Conservation (phyloP, 2,113 vertebrate genomes). For the Bufo bufo region DNA sequence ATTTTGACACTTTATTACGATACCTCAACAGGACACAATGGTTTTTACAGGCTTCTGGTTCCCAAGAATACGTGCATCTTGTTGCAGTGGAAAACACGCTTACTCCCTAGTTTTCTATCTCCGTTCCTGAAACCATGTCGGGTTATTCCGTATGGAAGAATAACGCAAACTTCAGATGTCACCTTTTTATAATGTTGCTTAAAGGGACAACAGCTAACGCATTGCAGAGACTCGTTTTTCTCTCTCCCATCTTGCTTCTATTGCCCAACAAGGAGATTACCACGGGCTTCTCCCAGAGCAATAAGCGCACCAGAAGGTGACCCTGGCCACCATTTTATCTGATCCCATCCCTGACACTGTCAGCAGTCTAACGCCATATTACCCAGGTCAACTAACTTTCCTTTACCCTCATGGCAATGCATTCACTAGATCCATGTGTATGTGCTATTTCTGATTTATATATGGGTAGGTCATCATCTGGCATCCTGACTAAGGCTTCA, state of each 20-base stretch:
- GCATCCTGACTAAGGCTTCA: no score
- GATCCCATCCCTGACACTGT: background rate
- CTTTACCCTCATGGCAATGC: background rate
- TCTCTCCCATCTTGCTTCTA: background rate
- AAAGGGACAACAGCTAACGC: background rate
- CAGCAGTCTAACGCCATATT: background rate
- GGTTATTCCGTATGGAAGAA: background rate
- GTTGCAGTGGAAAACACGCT: background rate
- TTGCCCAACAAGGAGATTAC: background rate
- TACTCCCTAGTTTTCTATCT: background rate
- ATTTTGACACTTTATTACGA: background rate
- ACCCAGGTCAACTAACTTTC: background rate
- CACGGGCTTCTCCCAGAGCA: background rate
- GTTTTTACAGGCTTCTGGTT: background rate
- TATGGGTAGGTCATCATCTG: no score
- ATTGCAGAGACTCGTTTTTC: slow-evolving; percentile 10
- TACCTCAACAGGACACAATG: background rate
- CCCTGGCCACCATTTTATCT: background rate
- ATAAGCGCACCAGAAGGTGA: background rate
- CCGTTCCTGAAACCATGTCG: slow-evolving; percentile 2
- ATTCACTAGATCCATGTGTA: background rate
- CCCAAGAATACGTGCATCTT: background rate
- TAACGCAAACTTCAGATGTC: background rate
- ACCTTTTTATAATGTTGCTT: background rate
- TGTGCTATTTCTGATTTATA: no score